Base-by-base conservation (phyloP, 2,888 invertebrate genomes). In the Caprella mutica region DNA sequence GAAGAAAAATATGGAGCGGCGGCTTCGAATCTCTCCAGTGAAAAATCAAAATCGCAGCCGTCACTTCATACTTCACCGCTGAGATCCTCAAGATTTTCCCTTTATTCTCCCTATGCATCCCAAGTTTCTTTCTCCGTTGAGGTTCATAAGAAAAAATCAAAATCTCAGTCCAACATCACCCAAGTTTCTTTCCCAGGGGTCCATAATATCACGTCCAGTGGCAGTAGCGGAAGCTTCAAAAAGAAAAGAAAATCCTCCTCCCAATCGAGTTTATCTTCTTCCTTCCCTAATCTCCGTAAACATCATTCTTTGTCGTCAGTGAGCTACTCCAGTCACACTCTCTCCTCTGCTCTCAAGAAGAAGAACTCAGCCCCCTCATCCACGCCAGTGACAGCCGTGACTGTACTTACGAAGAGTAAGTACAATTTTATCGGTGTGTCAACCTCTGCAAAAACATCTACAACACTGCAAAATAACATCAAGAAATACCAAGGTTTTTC, bases 301-400 rank as follows among this genome's bases (percentile, higher is more conserved):
- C 44, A 44, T 12, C 44, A 44, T 21, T 44, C 44, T n/a, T 26
- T 44, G 44, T 44, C 44, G 6, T 44, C 44, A 8, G 44, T 44
- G 26, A 8, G 26, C n/a, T 27, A 44, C 26, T 17, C 26, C 6
- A 27, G 26, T 2, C 27, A 24, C 17, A 33, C 33, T 33, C 9
- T 27, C 17, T 1, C 17, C 17, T 23, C 44, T 12, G n/a, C n/a
- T n/a, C 1, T 44, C 26, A 24, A 24, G 26, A 44, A 44, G 24
- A 44, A 44, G 44, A 27, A 24, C 44, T 44, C 44, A 12, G 17
- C 27, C 26, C 44, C 44, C 17, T 17, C 48, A 27, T 48, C 48
- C 9, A n/a, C n/a, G n/a, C n/a, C n/a, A n/a, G n/a, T n/a, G n/a
- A n/a, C n/a, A n/a, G n/a, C n/a, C n/a, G n/a, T n/a, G n/a, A n/a